Evolutionary conservation across 2,888 invertebrate genomes (phyloP).

Genomic region (Steromphala cineraria): DNA sequence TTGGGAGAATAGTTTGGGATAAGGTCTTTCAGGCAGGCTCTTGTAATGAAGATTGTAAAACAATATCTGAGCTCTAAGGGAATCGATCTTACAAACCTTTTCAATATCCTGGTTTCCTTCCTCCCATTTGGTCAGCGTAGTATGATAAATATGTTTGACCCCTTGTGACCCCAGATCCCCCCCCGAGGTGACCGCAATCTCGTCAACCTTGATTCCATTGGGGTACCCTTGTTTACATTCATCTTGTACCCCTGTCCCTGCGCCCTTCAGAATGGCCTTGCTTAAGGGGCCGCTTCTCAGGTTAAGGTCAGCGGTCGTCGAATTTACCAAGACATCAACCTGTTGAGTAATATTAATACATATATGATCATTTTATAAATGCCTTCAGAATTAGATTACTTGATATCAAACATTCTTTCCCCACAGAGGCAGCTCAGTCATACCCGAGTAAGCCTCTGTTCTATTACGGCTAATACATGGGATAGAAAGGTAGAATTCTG

Average conservation of each 20-base stretch:
- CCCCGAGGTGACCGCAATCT: constrained; percentile 50
- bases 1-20: no score
- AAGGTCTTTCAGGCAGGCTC: no score
- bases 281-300: constrained; percentile 55
- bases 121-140: constrained; percentile 46
- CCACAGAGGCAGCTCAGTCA: no score
- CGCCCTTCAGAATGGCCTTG: constrained; percentile 47
- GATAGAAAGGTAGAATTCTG: no score
- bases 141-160: constrained; percentile 45
- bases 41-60: no score
- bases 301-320: constrained; percentile 50
- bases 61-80: neutral
- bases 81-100: neutral
- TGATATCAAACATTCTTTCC: no score
- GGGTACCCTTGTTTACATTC: constrained; percentile 47
- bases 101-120: constrained; percentile 22
- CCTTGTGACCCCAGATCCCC: constrained; percentile 43
- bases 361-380: no score
- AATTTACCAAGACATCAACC: constrained; percentile 66
- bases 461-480: no score
- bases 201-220: constrained; percentile 45
- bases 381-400: no score
- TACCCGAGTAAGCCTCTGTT: no score
- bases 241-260: constrained; percentile 45
- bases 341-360: constrained; percentile 24